Conservation (phyloP, 2,113 vertebrate species). For the Lagopus leucura region DNA sequence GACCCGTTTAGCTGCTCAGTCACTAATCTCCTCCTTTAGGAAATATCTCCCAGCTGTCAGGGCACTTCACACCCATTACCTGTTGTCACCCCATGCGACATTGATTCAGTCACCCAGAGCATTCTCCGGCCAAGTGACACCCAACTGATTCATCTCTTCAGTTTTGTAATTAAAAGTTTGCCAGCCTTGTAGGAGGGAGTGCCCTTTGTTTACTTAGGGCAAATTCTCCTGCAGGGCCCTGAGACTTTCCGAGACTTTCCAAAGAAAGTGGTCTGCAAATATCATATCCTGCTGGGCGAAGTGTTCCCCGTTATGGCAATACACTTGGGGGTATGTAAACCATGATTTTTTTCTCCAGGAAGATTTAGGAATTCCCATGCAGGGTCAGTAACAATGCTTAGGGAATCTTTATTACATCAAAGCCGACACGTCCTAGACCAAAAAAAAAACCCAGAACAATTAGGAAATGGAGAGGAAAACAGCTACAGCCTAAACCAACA, state of each 20-base stretch:
- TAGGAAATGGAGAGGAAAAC: neutral
- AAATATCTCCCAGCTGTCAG: neutral
- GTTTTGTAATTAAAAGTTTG: conserved; percentile 12
- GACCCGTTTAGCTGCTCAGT: neutral
- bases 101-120: conserved; percentile 11
- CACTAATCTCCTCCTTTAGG: neutral
- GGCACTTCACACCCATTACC: neutral
- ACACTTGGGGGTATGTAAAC: accelerated
- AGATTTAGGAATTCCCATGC: neutral
- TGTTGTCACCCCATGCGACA: conserved; percentile 16
- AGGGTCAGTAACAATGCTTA: neutral
- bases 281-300: neutral
- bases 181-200: neutral
- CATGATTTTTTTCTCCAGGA: neutral
- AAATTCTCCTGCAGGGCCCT: neutral
- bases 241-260: neutral
- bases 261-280: neutral
- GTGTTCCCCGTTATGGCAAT: neutral
- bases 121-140: neutral
- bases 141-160: conserved; percentile 17
- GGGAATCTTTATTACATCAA: neutral
- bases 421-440: neutral
- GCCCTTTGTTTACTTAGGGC: neutral
- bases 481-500: neutral
- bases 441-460: neutral